Percentiles rank a stretch among this genome's conserved stretches.
phyloP scores from a whole-genome alignment of 2,797 vertebrate genomes.

The Arnoldichthys spilopterus region DNA sequence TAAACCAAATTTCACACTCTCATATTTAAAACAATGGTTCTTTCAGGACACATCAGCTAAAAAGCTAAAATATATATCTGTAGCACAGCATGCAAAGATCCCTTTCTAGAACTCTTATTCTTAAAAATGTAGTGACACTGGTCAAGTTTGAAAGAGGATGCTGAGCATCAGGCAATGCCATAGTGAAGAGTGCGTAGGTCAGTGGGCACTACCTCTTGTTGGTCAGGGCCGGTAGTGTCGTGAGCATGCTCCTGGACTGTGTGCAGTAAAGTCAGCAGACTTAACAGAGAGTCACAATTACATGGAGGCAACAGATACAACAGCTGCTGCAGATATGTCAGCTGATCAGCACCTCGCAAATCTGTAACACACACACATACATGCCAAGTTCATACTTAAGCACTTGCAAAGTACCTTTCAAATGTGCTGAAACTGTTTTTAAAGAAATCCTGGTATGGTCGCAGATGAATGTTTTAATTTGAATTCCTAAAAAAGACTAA shows the following conservation, averaged over 20 bases:
- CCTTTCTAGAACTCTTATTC: too few relatives aligned
- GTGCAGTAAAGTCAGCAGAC: slow-evolving; percentile 83
- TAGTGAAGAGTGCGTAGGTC: background rate
- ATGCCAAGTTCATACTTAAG: background rate
- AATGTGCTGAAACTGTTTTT: background rate
- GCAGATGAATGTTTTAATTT: too few relatives aligned
- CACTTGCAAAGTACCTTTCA: background rate
- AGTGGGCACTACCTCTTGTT: slow-evolving; percentile 76
- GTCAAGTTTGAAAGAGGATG: background rate
- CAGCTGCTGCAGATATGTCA: slow-evolving; percentile 85
- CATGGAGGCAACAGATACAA: slow-evolving; percentile 90
- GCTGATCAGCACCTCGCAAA: slow-evolving; percentile 78
- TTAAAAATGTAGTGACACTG: background rate
- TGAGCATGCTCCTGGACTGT: slow-evolving; percentile 83
- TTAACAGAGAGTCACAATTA: slow-evolving; percentile 90
- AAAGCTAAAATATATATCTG: too few relatives aligned
- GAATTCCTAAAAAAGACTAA: too few relatives aligned
- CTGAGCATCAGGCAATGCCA: background rate
- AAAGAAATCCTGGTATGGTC: too few relatives aligned
- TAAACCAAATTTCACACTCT: too few relatives aligned
- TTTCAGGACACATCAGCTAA: too few relatives aligned
- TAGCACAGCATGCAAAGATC: too few relatives aligned
- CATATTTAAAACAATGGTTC: too few relatives aligned
- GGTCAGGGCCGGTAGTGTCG: slow-evolving; percentile 74
- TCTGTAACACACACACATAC: slow-evolving; percentile 63